These are phyloP conservation scores for Callyntrura guangdongensis DNA, from an alignment of 2,888 invertebrate species.

Conservation along the genomic window DNA sequence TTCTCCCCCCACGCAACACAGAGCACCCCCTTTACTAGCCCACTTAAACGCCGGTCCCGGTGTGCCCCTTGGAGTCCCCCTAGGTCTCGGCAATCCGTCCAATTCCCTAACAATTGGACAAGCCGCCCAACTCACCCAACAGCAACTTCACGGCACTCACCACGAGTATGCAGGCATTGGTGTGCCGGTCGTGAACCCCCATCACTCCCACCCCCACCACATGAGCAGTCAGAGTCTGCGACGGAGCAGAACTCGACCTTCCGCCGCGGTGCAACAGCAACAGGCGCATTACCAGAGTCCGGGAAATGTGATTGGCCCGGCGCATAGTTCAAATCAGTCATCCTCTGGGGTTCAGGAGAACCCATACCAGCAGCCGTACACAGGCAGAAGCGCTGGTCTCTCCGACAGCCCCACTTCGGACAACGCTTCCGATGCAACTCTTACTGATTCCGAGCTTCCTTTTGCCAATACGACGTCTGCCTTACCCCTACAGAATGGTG, in stretches of 20 bases:
- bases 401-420: constrained; percentile 94
- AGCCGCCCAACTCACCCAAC: constrained; percentile 73
- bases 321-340: constrained; percentile 74
- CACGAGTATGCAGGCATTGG: constrained; percentile 85
- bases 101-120: constrained; percentile 85
- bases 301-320: constrained; percentile 59
- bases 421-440: constrained; percentile 94
- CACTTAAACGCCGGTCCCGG: constrained; percentile 85
- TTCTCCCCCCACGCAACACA: constrained; percentile 81
- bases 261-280: constrained; percentile 86
- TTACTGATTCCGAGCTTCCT: constrained; percentile 94
- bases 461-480: constrained; percentile 92
- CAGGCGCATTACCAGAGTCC: constrained; percentile 86
- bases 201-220: constrained; percentile 86
- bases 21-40: constrained; percentile 70
- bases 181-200: constrained; percentile 85
- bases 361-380: constrained; percentile 84
- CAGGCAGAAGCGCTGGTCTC: constrained; percentile 87
- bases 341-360: constrained; percentile 79
- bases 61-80: constrained; percentile 87
- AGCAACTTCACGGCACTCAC: constrained; percentile 70
- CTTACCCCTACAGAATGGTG: constrained; percentile 94
- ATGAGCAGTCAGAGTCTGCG: constrained; percentile 78
- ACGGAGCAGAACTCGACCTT: constrained; percentile 79
- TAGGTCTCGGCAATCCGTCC: constrained; percentile 87